phyloP scores from a whole-genome alignment of 2,888 invertebrate species.

The Stenotaenia linearis region DNA sequence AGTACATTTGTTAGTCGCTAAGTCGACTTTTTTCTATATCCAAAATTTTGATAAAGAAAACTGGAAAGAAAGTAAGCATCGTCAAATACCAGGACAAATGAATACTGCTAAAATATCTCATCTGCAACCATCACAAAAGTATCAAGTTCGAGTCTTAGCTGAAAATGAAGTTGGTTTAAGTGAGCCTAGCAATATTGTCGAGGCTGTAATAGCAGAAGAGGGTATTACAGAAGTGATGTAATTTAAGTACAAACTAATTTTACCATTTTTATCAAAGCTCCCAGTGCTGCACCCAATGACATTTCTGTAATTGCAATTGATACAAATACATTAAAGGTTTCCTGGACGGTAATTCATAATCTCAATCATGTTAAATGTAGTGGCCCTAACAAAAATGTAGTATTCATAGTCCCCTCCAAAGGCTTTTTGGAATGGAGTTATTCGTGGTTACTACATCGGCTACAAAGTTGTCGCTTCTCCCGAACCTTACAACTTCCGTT shows the following conservation, averaged over 20 bases:
- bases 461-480: neutral
- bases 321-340: conserved; percentile 11
- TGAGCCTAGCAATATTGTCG: neutral
- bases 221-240: neutral
- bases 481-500: neutral
- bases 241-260: neutral
- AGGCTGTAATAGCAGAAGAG: neutral
- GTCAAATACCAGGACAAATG: neutral
- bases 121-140: neutral
- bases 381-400: no score
- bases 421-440: conserved; percentile 20
- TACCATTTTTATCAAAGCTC: neutral
- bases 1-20: neutral
- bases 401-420: neutral
- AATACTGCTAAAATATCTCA: neutral
- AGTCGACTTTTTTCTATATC: no score
- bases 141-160: neutral
- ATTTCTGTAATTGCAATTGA: conserved; percentile 1
- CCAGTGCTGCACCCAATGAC: neutral
- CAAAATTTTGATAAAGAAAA: neutral
- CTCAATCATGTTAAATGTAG: no score
- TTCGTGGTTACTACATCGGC: conserved; percentile 22
- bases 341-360: conserved; percentile 2
- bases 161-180: conserved; percentile 22
- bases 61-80: conserved; percentile 4